Conservation (phyloP, 2,113 vertebrate species). For the Rhadina sibilatrix region DNA sequence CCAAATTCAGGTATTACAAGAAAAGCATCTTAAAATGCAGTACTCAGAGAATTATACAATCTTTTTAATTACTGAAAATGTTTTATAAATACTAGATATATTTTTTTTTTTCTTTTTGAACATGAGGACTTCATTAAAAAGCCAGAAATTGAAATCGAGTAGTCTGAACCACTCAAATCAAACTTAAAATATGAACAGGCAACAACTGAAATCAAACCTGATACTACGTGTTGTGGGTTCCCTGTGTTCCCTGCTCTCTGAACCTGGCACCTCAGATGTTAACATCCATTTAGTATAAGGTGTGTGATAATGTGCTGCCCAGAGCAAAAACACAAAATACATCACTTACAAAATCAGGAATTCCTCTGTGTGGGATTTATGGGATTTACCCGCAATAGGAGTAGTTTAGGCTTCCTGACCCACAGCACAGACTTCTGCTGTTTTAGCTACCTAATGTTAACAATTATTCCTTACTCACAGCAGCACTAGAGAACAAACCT, state of each 20-base stretch:
- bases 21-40: neutral
- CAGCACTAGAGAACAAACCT: neutral
- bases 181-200: neutral
- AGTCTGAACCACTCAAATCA: neutral
- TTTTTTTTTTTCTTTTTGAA: neutral
- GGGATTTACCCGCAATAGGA: neutral
- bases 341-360: neutral
- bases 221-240: neutral
- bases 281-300: neutral
- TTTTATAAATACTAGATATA: neutral
- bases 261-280: neutral
- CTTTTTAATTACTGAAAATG: neutral
- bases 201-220: fast-evolving
- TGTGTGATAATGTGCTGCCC: neutral
- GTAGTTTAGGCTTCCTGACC: neutral
- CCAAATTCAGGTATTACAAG: neutral
- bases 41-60: neutral
- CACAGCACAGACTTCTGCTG: neutral
- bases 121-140: neutral
- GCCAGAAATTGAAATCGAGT: neutral
- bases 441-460: neutral
- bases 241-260: neutral
- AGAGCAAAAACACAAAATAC: neutral
- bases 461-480: neutral
- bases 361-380: neutral